A percentile compares a stretch with the other conserved stretches of the same genome.
Conservation (phyloP, 2,113 vertebrate species). For the Coryphaenoides rupestris region DNA sequence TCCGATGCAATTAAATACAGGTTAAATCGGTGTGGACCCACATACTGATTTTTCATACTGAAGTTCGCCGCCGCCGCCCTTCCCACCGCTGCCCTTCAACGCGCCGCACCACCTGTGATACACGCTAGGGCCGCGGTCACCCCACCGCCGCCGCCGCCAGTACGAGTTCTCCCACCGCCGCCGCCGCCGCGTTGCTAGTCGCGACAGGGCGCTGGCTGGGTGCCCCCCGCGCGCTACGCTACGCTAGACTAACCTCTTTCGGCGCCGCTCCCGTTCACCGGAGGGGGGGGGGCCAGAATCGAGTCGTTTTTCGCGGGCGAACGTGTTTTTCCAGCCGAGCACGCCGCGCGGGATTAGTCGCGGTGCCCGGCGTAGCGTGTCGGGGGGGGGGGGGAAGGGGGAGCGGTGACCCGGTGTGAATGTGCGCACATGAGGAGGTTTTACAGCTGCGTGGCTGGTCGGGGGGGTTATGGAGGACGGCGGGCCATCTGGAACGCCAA, state of each 20-base stretch:
- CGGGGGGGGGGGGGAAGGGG: no score
- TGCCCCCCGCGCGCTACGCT: not conserved
- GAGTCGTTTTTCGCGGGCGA: conserved; percentile 46
- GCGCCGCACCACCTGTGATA: conserved; percentile 20
- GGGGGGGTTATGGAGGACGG: conserved; percentile 39
- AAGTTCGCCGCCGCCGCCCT: conserved; percentile 53
- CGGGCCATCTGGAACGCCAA: conserved; percentile 69
- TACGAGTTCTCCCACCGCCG: conserved; percentile 11
- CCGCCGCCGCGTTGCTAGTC: conserved; percentile 1
- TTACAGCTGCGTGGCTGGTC: conserved; percentile 47
- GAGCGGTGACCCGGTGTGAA: conserved; percentile 68
- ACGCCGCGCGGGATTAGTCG: conserved; percentile 56
- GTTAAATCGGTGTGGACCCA: conserved; percentile 65
- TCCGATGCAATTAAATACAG: conserved; percentile 71
- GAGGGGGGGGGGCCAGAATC: conserved; percentile 3
- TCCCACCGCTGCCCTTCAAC: conserved; percentile 42
- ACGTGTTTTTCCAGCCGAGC: conserved; percentile 57
- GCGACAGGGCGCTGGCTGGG: not conserved
- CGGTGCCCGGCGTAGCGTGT: conserved; percentile 51
- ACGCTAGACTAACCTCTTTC: not conserved
- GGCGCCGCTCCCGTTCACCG: not conserved
- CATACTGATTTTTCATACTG: conserved; percentile 33
- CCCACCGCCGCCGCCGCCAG: conserved; percentile 4
- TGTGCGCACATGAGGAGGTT: conserved; percentile 54
- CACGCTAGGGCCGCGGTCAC: conserved; percentile 30